Evolutionary conservation across 2,888 invertebrate genomes (phyloP).

Genomic region (Drosophila melanosoma): DNA sequence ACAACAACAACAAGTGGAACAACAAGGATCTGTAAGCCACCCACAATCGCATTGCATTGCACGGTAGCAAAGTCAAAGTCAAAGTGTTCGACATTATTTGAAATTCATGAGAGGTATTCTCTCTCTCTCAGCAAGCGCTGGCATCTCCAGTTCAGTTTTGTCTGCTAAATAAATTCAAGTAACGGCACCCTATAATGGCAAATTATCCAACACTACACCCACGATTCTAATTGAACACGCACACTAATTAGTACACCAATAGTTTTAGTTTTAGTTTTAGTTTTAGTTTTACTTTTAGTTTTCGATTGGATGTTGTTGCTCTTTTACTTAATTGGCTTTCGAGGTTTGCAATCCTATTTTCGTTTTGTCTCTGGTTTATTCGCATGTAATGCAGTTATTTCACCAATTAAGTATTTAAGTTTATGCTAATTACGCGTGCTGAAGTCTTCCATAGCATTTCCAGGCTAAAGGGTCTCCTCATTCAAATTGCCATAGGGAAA

Average conservation of each 20-base stretch:
- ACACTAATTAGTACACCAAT: conserved; percentile 79
- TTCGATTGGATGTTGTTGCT: conserved; percentile 28
- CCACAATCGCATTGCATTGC: conserved; percentile 68
- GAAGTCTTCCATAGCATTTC: conserved; percentile 49
- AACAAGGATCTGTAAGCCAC: conserved; percentile 35
- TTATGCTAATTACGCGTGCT: conserved; percentile 72
- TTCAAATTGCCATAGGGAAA: conserved; percentile 20
- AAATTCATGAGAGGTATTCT: conserved; percentile 78
- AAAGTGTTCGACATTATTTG: conserved; percentile 81
- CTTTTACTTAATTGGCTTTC: conserved; percentile 17
- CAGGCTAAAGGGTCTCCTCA: conserved; percentile 45
- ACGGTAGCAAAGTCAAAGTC: conserved; percentile 72
- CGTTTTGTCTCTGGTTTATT: conserved; percentile 31
- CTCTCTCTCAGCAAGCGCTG: conserved; percentile 32
- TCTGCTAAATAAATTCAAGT: conserved; percentile 70
- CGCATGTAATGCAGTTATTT: conserved; percentile 71
- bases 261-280: conserved; percentile 61
- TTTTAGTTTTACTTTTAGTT: conserved; percentile 51
- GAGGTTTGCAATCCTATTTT: conserved; percentile 46
- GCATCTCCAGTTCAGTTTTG: conserved; percentile 26
- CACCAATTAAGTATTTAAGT: conserved; percentile 77
- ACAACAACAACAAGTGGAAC: conserved; percentile 19
- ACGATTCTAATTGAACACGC: conserved; percentile 74
- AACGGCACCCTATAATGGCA: conserved; percentile 75
- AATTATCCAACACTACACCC: conserved; percentile 48